These are phyloP conservation scores for Arctopsyche grandis DNA, from an alignment of 1,140 invertebrate genomes.

Conservation along the genomic window DNA sequence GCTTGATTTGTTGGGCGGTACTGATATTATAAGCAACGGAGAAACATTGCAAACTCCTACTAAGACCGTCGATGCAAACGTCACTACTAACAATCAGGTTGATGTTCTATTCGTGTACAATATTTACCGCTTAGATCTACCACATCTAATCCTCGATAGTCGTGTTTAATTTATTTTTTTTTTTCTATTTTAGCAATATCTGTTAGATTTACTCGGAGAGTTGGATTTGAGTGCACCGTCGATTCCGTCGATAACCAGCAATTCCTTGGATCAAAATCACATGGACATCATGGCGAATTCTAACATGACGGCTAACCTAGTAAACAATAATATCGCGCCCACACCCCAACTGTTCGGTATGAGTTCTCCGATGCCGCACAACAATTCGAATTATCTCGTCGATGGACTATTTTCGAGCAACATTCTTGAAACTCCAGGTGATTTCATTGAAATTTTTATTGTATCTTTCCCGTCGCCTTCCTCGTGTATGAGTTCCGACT, in stretches of 20 bases:
- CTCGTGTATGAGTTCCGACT: too few relatives aligned
- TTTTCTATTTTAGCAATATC: constrained; percentile 69
- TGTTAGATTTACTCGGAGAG: constrained; percentile 86
- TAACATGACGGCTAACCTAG: constrained; percentile 50
- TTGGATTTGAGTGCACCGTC: constrained; percentile 68
- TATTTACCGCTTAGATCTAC: too few relatives aligned
- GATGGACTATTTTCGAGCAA: constrained; percentile 69
- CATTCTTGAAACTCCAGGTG: constrained; percentile 47
- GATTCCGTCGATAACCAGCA: constrained; percentile 56
- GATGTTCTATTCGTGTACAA: too few relatives aligned
- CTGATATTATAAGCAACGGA: constrained; percentile 69
- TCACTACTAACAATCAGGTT: constrained; percentile 57
- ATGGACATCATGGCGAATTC: constrained; percentile 42
- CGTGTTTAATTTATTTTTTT: not conserved
- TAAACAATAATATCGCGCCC: constrained; percentile 48
- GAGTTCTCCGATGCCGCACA: constrained; percentile 39
- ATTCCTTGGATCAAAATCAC: constrained; percentile 55
- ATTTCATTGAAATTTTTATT: not conserved
- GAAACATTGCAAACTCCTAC: constrained; percentile 72
- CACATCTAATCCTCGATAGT: not conserved
- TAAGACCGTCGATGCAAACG: constrained; percentile 62
- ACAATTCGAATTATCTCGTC: constrained; percentile 69
- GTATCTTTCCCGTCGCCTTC: too few relatives aligned
- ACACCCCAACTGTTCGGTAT: constrained; percentile 49
- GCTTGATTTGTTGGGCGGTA: constrained; percentile 76